Conservation (phyloP, 1,140 invertebrate genomes). For the Chrysoperla carnea region DNA sequence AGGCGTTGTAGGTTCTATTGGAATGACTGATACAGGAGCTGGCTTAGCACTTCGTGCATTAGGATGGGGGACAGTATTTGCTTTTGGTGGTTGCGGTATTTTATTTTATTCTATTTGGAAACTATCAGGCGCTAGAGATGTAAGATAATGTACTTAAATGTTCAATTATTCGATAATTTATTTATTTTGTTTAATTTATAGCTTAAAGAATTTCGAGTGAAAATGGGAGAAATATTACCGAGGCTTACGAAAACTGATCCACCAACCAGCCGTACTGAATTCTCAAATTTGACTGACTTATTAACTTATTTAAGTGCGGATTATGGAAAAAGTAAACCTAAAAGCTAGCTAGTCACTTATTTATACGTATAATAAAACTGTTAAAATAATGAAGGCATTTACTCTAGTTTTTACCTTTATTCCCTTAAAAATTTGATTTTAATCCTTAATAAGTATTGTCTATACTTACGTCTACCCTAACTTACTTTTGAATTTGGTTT, state of each 20-base stretch:
- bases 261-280: slow-evolving; percentile 69
- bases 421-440: no score
- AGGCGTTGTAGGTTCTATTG: slow-evolving; percentile 41
- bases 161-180: slow-evolving; percentile 1
- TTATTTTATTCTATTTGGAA: slow-evolving; percentile 79
- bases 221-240: slow-evolving; percentile 53
- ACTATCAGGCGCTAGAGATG: slow-evolving; percentile 64
- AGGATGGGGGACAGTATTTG: slow-evolving; percentile 73
- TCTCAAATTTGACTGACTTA: slow-evolving; percentile 63
- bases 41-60: slow-evolving; percentile 65
- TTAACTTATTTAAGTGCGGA: slow-evolving; percentile 41
- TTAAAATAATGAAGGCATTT: no score
- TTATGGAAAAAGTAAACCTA: no score
- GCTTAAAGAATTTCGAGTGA: slow-evolving; percentile 51
- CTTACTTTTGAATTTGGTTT: no score
- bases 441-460: no score
- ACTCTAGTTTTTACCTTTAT: no score
- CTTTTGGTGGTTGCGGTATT: slow-evolving; percentile 60
- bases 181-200: slow-evolving; percentile 21
- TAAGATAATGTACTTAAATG: slow-evolving; percentile 18
- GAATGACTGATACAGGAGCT: slow-evolving; percentile 55
- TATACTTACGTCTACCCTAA: no score
- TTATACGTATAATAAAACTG: no score
- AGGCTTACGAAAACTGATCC: slow-evolving; percentile 62
- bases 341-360: no score